phyloP scores from a whole-genome alignment of 2,113 vertebrate genomes.

The Lasiurus cinereus region DNA sequence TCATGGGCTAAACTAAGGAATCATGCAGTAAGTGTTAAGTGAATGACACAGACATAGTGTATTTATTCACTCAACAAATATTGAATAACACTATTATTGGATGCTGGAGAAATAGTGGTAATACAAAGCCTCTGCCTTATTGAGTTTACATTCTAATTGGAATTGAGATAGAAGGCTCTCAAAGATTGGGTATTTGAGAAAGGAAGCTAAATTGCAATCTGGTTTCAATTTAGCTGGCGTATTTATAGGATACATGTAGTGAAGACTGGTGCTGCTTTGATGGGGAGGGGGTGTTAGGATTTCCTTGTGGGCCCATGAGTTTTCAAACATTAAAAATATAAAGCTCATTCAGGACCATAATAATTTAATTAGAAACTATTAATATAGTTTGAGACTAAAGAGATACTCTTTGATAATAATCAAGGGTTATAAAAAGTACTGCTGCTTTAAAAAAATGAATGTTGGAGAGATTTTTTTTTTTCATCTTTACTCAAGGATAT shows the following conservation, averaged over 20 bases:
- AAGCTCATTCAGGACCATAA: not conserved
- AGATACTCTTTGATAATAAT: conserved; percentile 46
- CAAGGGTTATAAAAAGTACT: conserved; percentile 4
- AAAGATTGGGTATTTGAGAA: not conserved
- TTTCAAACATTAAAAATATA: conserved; percentile 55
- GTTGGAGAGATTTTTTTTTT: conserved; percentile 13
- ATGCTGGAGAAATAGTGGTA: not conserved
- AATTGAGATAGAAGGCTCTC: not conserved
- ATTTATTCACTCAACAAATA: not conserved
- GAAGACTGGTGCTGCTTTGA: not conserved
- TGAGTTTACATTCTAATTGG: conserved; percentile 13
- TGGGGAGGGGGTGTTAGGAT: not conserved
- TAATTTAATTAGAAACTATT: conserved; percentile 22
- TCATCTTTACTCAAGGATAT: no score
- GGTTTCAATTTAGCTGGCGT: not conserved
- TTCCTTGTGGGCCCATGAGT: conserved; percentile 19
- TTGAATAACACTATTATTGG: not conserved
- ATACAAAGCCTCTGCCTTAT: not conserved
- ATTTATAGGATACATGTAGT: not conserved
- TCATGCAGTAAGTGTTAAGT: not conserved
- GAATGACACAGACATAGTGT: not conserved
- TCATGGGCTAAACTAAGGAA: not conserved
- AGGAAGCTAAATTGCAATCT: not conserved
- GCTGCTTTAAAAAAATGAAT: not conserved
- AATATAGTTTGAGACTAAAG: not conserved